Conservation (phyloP, 2,888 invertebrate species). For the Mayetiola destructor region DNA sequence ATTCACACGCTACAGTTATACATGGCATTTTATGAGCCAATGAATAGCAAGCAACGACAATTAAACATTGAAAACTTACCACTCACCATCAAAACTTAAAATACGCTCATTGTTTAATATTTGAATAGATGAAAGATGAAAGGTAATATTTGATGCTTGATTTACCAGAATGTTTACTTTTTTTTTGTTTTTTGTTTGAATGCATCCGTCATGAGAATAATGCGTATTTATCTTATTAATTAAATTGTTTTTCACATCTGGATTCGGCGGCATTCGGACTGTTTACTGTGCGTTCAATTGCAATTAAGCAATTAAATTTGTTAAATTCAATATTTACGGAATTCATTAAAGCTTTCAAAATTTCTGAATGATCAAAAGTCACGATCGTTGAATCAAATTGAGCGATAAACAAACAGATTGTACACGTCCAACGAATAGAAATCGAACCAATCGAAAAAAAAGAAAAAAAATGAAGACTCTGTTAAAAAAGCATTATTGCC, state of each 20-base stretch:
- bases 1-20: constrained; percentile 11
- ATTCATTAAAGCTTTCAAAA: constrained; percentile 4
- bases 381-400: not conserved
- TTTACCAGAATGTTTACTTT: no score
- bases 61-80: no score
- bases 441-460: not conserved
- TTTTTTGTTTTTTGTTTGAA: not conserved
- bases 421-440: not conserved
- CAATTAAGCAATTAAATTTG: constrained; percentile 11
- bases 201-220: no score
- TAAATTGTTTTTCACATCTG: no score
- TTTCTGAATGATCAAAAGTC: not conserved
- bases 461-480: not conserved
- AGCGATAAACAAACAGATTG: not conserved
- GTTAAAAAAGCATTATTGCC: no score
- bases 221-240: constrained; percentile 11
- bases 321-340: constrained; percentile 11
- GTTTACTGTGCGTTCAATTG: not conserved
- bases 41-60: no score
- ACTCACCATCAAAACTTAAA: no score
- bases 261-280: not conserved
- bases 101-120: no score
- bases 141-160: no score
- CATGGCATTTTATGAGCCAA: constrained; percentile 1
- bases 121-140: no score